phyloP scores from a whole-genome alignment of 2,888 invertebrate species.

The Metellina segmentata region DNA sequence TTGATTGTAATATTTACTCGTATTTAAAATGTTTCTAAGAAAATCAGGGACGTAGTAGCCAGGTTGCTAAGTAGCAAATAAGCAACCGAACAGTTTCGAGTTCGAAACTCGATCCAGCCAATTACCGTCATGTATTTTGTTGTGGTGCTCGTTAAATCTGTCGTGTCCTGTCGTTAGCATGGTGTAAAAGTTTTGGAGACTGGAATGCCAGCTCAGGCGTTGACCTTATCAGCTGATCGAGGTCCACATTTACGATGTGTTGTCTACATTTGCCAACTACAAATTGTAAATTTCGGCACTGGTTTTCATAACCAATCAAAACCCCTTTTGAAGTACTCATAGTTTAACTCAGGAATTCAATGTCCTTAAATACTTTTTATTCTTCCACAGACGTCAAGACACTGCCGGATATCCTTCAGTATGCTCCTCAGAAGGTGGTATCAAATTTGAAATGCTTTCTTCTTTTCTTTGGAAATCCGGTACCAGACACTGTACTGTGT shows the following conservation, averaged over 20 bases:
- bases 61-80: background rate
- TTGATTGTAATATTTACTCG: no score
- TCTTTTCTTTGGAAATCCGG: background rate
- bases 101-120: no score
- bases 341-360: background rate
- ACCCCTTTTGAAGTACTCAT: background rate
- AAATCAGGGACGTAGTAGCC: background rate
- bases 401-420: conserved; percentile 29
- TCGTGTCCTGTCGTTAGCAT: no score
- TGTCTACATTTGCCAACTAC: no score
- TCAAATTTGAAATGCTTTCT: conserved; percentile 2
- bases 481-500: conserved; percentile 6
- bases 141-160: no score
- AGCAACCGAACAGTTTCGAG: no score
- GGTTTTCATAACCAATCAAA: background rate
- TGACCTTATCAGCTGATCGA: no score
- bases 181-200: no score
- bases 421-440: background rate
- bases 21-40: no score
- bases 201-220: no score
- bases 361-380: background rate
- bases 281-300: background rate
- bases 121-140: no score
- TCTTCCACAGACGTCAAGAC: background rate
- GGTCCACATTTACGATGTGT: no score